phyloP scores from a whole-genome alignment of 2,888 invertebrate genomes.

The Meiosimyza decipiens region DNA sequence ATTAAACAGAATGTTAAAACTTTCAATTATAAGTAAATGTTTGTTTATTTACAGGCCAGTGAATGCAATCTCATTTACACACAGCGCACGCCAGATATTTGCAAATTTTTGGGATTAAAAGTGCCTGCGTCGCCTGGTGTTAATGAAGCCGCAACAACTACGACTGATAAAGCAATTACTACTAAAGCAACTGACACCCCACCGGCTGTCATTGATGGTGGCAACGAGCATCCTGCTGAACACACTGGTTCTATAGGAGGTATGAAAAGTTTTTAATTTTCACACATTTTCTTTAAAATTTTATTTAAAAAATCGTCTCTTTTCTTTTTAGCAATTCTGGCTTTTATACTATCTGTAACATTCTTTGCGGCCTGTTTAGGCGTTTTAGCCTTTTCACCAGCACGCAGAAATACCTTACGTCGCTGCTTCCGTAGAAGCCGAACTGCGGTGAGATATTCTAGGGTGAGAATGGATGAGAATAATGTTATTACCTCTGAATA shows the following conservation, averaged over 20 bases:
- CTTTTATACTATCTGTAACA: constrained; percentile 55
- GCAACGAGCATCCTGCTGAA: constrained; percentile 46
- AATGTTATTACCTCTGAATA: background rate
- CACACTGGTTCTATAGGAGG: constrained; percentile 57
- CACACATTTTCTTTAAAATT: background rate
- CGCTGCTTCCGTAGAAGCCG: constrained; percentile 56
- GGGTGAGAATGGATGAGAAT: constrained; percentile 49
- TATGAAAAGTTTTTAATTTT: constrained; percentile 47
- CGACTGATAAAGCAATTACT: constrained; percentile 37
- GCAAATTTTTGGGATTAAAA: constrained; percentile 59
- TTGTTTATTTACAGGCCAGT: constrained; percentile 49
- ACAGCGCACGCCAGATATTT: constrained; percentile 63
- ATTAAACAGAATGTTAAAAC: background rate
- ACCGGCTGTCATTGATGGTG: background rate
- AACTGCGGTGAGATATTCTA: constrained; percentile 60
- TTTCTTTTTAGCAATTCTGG: constrained; percentile 53
- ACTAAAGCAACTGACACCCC: constrained; percentile 19
- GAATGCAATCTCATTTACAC: constrained; percentile 61
- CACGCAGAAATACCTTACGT: constrained; percentile 56
- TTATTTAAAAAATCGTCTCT: constrained; percentile 4
- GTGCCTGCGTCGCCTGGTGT: constrained; percentile 35
- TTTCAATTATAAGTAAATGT: background rate
- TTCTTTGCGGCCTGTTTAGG: constrained; percentile 57
- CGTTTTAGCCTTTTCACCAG: constrained; percentile 58
- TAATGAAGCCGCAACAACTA: constrained; percentile 40